Conservation (phyloP, 2,113 vertebrate genomes). For the Elaphurus davidianus region DNA sequence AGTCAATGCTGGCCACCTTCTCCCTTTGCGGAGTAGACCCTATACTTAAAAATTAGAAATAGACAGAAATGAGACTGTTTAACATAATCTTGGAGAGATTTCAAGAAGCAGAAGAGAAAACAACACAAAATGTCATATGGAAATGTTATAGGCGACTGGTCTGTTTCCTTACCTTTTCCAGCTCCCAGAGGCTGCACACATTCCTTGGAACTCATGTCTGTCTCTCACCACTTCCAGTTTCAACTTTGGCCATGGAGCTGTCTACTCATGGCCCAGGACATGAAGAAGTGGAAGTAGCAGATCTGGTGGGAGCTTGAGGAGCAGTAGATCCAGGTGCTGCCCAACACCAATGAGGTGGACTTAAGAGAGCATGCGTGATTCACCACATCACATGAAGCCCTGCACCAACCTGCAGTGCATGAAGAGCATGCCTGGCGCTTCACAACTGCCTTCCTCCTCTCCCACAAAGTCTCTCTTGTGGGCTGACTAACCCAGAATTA, state of each 20-base stretch:
- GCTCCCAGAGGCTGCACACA: background rate
- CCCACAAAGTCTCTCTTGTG: background rate
- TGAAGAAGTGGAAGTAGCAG: background rate
- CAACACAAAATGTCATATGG: background rate
- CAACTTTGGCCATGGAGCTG: background rate
- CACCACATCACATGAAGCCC: background rate
- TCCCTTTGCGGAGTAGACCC: background rate
- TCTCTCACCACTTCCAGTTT: background rate
- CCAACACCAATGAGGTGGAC: background rate
- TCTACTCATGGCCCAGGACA: accelerated
- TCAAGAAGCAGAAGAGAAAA: background rate
- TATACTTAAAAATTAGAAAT: background rate
- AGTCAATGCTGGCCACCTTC: background rate
- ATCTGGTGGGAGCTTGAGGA: background rate
- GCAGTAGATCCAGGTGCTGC: background rate
- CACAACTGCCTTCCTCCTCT: background rate
- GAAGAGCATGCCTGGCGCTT: background rate
- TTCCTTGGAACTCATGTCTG: background rate
- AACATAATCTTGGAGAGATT: background rate
- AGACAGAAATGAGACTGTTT: background rate
- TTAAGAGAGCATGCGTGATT: background rate
- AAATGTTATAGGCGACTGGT: background rate
- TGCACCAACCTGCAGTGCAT: background rate
- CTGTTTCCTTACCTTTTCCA: background rate
- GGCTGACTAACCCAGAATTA: background rate